Conservation (phyloP, 2,113 vertebrate species). For the Thalassoma bifasciatum region DNA sequence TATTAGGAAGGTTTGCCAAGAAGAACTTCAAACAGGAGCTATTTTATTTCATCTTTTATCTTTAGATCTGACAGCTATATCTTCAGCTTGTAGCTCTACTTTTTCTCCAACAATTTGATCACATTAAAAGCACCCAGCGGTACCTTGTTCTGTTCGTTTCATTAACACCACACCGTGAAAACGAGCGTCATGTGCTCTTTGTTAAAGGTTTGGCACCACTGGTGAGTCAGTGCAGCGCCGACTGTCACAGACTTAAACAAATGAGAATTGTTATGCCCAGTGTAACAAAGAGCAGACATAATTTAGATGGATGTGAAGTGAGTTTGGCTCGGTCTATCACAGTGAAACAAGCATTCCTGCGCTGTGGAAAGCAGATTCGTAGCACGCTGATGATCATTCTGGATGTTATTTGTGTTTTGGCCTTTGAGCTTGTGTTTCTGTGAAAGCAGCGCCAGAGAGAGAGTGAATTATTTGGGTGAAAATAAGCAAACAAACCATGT, state of each 20-base stretch:
- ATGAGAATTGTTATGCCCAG: conserved; percentile 43
- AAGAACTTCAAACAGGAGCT: conserved; percentile 18
- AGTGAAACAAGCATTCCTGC: conserved; percentile 33
- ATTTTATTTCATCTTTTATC: conserved; percentile 20
- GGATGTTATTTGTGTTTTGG: conserved; percentile 25
- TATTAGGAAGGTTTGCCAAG: conserved; percentile 11
- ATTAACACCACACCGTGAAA: no score
- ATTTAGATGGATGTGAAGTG: conserved; percentile 54
- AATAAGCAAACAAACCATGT: conserved; percentile 13
- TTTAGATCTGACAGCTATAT: conserved; percentile 24
- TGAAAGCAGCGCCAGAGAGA: conserved; percentile 6
- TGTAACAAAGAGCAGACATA: conserved; percentile 43
- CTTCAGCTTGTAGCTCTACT: not conserved
- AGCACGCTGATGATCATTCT: conserved; percentile 46
- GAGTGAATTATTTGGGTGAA: conserved; percentile 12
- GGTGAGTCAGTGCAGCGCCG: not conserved
- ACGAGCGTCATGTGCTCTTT: not conserved
- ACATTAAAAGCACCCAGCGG: not conserved
- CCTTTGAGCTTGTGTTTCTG: conserved; percentile 24
- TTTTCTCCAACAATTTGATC: conserved; percentile 3
- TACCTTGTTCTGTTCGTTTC: no score
- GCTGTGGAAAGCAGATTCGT: conserved; percentile 22
- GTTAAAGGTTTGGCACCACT: conserved; percentile 11
- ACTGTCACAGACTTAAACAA: conserved; percentile 10
- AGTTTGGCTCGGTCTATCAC: conserved; percentile 34